phyloP scores from a whole-genome alignment of 2,113 vertebrate species.

The Brienomyrus longianalis region DNA sequence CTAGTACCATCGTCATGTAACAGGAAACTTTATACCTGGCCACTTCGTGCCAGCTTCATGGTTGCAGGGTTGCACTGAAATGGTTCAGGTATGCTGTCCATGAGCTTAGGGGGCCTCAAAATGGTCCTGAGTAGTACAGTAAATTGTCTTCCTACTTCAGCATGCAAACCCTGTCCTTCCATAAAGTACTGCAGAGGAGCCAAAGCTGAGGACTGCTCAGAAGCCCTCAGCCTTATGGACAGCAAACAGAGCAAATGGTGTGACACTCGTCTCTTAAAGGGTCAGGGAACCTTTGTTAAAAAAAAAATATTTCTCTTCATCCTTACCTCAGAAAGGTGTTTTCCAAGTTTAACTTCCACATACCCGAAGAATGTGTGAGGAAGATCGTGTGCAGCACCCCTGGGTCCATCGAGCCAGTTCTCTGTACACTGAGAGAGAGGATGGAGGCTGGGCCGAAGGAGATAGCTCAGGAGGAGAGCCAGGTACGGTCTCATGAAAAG shows the following conservation, averaged over 20 bases:
- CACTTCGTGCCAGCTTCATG: not conserved
- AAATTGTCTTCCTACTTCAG: not conserved
- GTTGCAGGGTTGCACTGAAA: not conserved
- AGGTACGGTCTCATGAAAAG: not conserved
- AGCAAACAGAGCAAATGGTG: not conserved
- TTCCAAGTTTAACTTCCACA: conserved; percentile 58
- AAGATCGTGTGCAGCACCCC: conserved; percentile 51
- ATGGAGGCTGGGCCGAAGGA: conserved; percentile 48
- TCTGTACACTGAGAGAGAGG: conserved; percentile 53
- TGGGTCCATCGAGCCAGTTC: conserved; percentile 55
- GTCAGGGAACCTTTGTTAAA: not conserved
- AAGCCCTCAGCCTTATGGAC: not conserved
- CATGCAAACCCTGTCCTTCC: not conserved
- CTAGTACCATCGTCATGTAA: not conserved
- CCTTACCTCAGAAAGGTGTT: conserved; percentile 61
- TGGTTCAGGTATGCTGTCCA: not conserved
- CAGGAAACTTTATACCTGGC: not conserved
- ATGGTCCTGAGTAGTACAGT: not conserved
- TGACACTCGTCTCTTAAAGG: not conserved
- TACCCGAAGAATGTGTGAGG: conserved; percentile 54
- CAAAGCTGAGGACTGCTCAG: not conserved
- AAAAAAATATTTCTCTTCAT: conserved; percentile 13
- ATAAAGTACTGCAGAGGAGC: not conserved
- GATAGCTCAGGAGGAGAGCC: conserved; percentile 4
- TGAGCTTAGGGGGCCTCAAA: not conserved